phyloP scores from a whole-genome alignment of 1,140 invertebrate genomes.

The Hermetia illucens region DNA sequence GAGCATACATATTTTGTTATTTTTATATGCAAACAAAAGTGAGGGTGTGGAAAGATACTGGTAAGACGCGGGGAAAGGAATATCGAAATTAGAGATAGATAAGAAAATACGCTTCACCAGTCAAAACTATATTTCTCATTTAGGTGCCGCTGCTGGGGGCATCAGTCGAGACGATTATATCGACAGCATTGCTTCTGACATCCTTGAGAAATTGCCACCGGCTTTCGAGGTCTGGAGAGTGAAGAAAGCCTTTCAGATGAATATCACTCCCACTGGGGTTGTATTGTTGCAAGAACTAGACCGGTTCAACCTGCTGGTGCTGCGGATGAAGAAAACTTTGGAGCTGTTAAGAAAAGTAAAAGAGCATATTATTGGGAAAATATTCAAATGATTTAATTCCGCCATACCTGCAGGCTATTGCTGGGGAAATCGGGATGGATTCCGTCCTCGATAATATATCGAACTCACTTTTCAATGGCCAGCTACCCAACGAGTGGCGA shows the following conservation, averaged over 20 bases:
- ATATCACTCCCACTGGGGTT: slow-evolving; percentile 64
- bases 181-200: slow-evolving; percentile 59
- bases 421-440: slow-evolving; percentile 85
- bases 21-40: too few relatives aligned
- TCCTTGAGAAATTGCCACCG: slow-evolving; percentile 54
- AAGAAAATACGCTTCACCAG: too few relatives aligned
- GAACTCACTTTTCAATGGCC: slow-evolving; percentile 66
- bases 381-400: neutral
- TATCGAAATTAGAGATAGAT: too few relatives aligned
- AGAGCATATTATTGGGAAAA: slow-evolving; percentile 11
- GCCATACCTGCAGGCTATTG: slow-evolving; percentile 42
- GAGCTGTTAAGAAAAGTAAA: slow-evolving; percentile 53
- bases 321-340: slow-evolving; percentile 55
- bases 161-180: slow-evolving; percentile 70
- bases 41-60: too few relatives aligned
- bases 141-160: slow-evolving; percentile 38
- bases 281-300: slow-evolving; percentile 82
- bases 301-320: slow-evolving; percentile 66
- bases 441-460: slow-evolving; percentile 66
- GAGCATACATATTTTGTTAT: neutral
- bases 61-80: too few relatives aligned
- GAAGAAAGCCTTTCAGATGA: slow-evolving; percentile 56
- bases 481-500: slow-evolving; percentile 67
- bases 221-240: slow-evolving; percentile 66
- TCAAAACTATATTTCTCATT: too few relatives aligned